Evolutionary conservation across 2,888 invertebrate genomes (phyloP).

Genomic region (Thera obeliscata): DNA sequence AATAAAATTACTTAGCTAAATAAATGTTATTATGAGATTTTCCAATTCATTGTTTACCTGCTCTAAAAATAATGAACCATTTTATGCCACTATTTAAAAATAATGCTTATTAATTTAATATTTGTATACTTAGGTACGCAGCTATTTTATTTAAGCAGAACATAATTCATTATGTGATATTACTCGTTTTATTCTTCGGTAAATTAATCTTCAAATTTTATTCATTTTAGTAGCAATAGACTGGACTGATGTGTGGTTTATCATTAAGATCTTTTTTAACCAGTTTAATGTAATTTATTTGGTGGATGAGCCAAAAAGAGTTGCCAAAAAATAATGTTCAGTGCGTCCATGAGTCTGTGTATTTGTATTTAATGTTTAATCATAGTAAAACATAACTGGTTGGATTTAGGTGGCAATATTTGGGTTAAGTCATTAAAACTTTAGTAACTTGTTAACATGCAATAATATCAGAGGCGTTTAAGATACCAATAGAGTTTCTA

Average conservation of each 20-base stretch:
- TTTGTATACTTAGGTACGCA: background rate
- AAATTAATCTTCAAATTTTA: background rate
- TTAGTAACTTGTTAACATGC: background rate
- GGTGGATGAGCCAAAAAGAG: constrained; percentile 77
- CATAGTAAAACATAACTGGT: constrained; percentile 6
- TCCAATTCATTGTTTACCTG: constrained; percentile 12
- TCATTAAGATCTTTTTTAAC: constrained; percentile 15
- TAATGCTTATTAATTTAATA: background rate
- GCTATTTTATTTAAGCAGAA: background rate
- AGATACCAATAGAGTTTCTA: background rate
- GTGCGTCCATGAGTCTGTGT: constrained; percentile 63
- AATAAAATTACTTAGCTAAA: constrained; percentile 19
- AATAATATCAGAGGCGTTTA: background rate
- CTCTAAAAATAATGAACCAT: background rate
- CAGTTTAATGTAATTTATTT: constrained; percentile 56
- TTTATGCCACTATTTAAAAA: background rate
- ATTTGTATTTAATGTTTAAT: constrained; percentile 29
- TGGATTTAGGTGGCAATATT: constrained; percentile 1
- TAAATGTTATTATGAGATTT: background rate
- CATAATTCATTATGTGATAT: constrained; percentile 1
- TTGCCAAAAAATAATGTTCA: constrained; percentile 74
- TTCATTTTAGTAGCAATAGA: background rate
- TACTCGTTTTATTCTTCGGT: background rate
- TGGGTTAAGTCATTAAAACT: background rate
- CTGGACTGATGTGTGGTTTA: background rate